These are phyloP conservation scores for Cisticola juncidis DNA, from an alignment of 2,113 vertebrate species.

Conservation along the genomic window DNA sequence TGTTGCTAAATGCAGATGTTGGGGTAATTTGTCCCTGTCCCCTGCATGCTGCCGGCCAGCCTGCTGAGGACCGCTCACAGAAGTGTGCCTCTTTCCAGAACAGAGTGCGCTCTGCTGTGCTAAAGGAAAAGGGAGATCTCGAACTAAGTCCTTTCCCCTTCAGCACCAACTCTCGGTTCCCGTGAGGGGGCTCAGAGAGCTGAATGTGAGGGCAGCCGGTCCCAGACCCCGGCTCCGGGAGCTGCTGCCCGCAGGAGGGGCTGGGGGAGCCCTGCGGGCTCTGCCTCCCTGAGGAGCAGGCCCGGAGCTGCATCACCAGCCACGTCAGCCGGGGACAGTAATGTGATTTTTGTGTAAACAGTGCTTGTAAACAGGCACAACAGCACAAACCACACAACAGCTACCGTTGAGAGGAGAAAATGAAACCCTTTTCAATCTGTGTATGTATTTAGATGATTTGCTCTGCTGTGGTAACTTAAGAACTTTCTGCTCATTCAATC, in stretches of 20 bases:
- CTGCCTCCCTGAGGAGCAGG: neutral
- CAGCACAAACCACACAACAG: neutral
- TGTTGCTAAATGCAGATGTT: neutral
- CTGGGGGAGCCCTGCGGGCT: neutral
- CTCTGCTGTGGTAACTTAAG: conserved; percentile 30
- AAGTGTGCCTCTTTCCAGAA: neutral
- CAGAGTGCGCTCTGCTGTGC: neutral
- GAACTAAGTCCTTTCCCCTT: neutral
- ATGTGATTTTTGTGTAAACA: neutral
- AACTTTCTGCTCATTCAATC: conserved; percentile 41
- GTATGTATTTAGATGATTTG: conserved; percentile 19
- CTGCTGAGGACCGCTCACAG: neutral
- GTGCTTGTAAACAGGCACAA: neutral
- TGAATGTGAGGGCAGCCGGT: accelerated
- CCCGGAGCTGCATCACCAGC: neutral
- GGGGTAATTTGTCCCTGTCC: neutral
- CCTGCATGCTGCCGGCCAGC: neutral
- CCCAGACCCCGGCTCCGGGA: neutral
- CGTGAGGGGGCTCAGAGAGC: neutral
- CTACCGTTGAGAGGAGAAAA: conserved; percentile 5
- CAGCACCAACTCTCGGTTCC: neutral
- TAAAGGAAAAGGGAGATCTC: neutral
- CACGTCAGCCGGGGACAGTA: neutral
- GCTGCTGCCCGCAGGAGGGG: accelerated
- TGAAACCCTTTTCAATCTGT: neutral